A percentile compares a stretch with the other conserved stretches of the same genome.
Evolutionary conservation across 2,113 vertebrate genomes (phyloP).

Genomic region (Rissa tridactyla): DNA sequence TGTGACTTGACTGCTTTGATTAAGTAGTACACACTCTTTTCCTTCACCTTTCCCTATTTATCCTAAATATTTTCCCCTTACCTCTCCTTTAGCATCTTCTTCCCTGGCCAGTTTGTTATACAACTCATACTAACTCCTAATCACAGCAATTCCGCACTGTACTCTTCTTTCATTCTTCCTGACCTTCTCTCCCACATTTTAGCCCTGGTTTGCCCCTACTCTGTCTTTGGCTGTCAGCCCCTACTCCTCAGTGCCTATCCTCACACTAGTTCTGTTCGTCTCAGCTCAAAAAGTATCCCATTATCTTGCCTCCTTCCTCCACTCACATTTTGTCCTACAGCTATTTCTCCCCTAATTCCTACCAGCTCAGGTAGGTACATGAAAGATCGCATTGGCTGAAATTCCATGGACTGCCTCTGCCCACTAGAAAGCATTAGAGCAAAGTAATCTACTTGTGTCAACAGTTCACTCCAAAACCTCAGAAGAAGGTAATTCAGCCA

Average conservation of each 20-base stretch:
- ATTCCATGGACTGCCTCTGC: background rate
- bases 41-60: background rate
- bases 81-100: background rate
- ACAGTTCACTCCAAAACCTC: background rate
- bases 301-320: background rate
- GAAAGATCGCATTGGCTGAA: background rate
- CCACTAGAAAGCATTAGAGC: background rate
- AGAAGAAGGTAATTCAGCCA: background rate
- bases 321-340: background rate
- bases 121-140: background rate
- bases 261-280: background rate
- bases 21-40: background rate
- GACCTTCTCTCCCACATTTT: background rate
- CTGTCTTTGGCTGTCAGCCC: background rate
- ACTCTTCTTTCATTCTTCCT: background rate
- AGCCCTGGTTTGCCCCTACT: background rate
- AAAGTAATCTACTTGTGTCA: background rate
- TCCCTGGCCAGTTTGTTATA: background rate
- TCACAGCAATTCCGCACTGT: background rate
- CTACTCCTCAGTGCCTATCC: background rate
- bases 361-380: background rate
- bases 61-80: background rate
- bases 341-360: background rate
- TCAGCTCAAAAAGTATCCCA: background rate
- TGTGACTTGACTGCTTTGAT: background rate